A percentile compares a stretch with the other conserved stretches of the same genome.
phyloP scores from a whole-genome alignment of 2,888 invertebrate species.

The Hecatera dysodea region DNA sequence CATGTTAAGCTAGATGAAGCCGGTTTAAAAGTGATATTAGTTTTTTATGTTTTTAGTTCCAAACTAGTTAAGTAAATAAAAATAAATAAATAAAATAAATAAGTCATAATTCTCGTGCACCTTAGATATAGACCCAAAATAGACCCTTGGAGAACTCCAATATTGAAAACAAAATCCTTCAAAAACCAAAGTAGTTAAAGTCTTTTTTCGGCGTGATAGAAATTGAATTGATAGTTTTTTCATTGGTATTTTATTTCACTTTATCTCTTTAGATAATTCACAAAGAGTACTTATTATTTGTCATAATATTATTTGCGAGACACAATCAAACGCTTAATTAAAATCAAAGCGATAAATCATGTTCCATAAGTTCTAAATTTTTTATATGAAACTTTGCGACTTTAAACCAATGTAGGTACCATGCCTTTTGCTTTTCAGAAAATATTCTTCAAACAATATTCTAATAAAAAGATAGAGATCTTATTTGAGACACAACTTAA shows the following conservation, averaged over 20 bases:
- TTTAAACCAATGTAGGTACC: not conserved
- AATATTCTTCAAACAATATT: conserved; percentile 1
- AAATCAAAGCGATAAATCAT: not conserved
- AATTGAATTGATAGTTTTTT: not conserved
- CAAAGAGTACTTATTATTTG: not conserved
- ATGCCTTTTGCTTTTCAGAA: not conserved
- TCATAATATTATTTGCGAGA: not conserved
- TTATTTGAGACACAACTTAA: conserved; percentile 18
- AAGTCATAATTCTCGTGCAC: too few species aligned
- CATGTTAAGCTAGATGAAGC: too few species aligned
- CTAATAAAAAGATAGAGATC: conserved; percentile 21
- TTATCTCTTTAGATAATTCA: not conserved
- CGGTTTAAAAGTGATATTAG: not conserved
- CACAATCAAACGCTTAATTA: not conserved
- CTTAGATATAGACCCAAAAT: not conserved
- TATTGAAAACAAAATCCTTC: not conserved
- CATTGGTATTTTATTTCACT: not conserved
- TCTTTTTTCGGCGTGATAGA: not conserved
- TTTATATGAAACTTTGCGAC: too few species aligned
- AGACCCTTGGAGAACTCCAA: conserved; percentile 2
- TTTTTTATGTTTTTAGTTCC: not conserved
- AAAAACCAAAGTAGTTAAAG: too few species aligned
- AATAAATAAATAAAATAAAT: too few species aligned
- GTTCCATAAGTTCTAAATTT: not conserved
- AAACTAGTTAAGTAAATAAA: too few species aligned